Percentiles rank a stretch among this genome's conserved stretches.
Conservation (phyloP, 1,140 invertebrate species). For the Bombus picipes region DNA sequence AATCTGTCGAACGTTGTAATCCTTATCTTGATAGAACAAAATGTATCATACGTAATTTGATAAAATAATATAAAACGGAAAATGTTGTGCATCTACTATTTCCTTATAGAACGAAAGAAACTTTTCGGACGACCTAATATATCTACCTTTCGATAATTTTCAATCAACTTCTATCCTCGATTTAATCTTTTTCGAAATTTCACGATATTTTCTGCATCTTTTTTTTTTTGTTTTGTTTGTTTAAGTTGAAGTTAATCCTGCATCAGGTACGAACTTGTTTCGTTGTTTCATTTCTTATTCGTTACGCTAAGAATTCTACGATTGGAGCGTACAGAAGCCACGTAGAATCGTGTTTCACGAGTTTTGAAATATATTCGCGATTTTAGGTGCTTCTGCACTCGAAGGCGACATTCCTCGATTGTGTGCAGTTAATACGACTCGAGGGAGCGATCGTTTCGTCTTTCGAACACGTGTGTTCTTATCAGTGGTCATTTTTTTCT, state of each 20-base stretch:
- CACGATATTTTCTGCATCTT: too few relatives aligned
- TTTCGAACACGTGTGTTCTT: constrained; percentile 69
- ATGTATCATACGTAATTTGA: too few relatives aligned
- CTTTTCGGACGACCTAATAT: not conserved
- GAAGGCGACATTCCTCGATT: constrained; percentile 42
- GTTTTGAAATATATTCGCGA: not conserved
- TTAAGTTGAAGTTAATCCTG: too few relatives aligned
- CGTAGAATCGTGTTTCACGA: not conserved
- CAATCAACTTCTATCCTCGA: not conserved
- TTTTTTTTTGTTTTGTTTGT: too few relatives aligned
- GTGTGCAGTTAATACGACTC: constrained; percentile 19
- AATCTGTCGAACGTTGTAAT: too few relatives aligned
- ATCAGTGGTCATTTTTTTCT: constrained; percentile 62
- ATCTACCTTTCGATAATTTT: not conserved
- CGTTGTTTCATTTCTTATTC: not conserved
- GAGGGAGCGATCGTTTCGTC: constrained; percentile 63
- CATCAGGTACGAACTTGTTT: not conserved
- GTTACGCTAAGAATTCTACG: not conserved
- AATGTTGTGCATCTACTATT: too few relatives aligned
- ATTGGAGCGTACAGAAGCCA: too few relatives aligned
- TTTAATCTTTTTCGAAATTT: too few relatives aligned
- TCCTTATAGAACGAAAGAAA: too few relatives aligned
- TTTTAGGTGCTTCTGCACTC: constrained; percentile 38
- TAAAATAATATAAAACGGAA: too few relatives aligned
- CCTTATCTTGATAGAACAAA: too few relatives aligned